Evolutionary conservation across 2,113 vertebrate genomes (phyloP), one percentile per base, ranked within the genome.

Genomic region (Tympanuchus pallidicinctus): DNA sequence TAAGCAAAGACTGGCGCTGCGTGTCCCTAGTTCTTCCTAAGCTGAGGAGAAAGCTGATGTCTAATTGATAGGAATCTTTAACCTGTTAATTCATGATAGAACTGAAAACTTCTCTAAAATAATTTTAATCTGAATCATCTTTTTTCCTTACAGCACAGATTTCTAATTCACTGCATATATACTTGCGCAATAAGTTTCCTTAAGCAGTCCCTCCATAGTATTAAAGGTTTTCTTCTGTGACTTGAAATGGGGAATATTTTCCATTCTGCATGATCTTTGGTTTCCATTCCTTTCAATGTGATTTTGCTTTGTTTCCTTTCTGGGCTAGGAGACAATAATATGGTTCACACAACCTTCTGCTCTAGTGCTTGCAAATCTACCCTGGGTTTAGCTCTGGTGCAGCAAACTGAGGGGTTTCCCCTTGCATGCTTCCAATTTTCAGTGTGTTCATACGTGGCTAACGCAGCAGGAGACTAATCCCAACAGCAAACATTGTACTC

Each of bases 401-500:
- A 95, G 93, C 0, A 36, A 87, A 57, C 96, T 84, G 86, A 96
- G 93, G 88, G 91, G 88, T 87, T 96, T 92, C 82, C 90, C 82
- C 82, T 80, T 91, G 72, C 88, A 82, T 16, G 74, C 72, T 36
- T 72, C 88, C 95, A 88, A 90, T 90, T 92, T 96, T 96, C 94
- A 88, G 86, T 82, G 93, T 21, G 18, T 82, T 97, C 93, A 14
- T 96, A 96, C 81, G 75, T 78, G 92, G 89, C 86, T 90, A 92
- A 45, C 85, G 1, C 95, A 8, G 96, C 93, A 89, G 97, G 97
- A 78, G 94, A 89, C 59, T 98, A 98, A 98, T 98, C 97, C 96
- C 93, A 95, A 98, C 87, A 90, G 96, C 97, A 98, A 97, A 98
- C 97, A 98, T 89, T 91, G 94, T 97, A 97, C 92, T 94, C 93